Conservation (phyloP, 2,888 invertebrate species). For the Polydrusus pterygomalis region DNA sequence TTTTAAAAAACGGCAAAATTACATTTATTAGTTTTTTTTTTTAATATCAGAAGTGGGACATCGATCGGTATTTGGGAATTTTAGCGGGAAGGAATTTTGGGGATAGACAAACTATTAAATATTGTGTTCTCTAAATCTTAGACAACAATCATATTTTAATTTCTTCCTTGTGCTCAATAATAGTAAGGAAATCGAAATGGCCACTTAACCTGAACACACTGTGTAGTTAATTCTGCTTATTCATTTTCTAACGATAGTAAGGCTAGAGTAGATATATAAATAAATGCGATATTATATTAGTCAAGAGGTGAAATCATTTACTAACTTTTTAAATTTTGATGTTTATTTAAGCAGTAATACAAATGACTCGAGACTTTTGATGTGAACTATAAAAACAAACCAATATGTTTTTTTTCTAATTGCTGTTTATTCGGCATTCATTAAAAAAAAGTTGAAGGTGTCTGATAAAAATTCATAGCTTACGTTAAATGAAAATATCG, state of each 20-base stretch:
- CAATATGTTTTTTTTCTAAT: neutral
- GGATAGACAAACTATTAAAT: too few species aligned
- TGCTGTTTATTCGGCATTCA: constrained; percentile 13
- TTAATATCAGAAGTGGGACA: too few species aligned
- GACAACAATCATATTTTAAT: too few species aligned
- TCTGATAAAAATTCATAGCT: neutral
- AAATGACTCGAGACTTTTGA: constrained; percentile 1
- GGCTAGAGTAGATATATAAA: constrained; percentile 3
- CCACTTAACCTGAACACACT: too few species aligned
- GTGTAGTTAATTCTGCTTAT: neutral
- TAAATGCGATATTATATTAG: constrained; percentile 10
- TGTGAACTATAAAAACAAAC: constrained; percentile 17
- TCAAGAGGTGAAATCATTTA: constrained; percentile 5
- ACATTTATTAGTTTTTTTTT: too few species aligned
- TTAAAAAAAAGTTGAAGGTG: neutral
- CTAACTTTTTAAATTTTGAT: neutral
- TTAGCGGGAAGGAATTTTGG: too few species aligned
- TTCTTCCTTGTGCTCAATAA: too few species aligned
- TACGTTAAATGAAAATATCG: too few species aligned
- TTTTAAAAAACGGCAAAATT: too few species aligned
- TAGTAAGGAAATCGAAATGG: too few species aligned
- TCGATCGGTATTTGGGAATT: too few species aligned
- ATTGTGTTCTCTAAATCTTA: too few species aligned
- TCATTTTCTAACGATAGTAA: neutral
- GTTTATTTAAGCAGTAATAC: constrained; percentile 10